A percentile compares a stretch with the other conserved stretches of the same genome.
Conservation (phyloP, 2,888 invertebrate species). For the Timema cristinae region DNA sequence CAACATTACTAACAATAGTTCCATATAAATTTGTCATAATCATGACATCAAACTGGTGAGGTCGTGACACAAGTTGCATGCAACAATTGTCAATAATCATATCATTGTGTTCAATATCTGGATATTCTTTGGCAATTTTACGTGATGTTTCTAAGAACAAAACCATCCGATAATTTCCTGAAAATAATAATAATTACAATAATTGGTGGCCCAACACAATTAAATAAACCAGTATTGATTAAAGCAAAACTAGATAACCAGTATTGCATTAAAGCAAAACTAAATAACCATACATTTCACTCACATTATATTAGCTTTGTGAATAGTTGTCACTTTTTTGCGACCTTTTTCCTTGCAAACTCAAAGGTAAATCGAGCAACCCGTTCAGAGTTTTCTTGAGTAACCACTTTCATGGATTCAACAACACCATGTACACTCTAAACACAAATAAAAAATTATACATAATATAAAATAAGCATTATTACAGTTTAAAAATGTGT, state of each 20-base stretch:
- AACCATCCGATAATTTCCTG: constrained; percentile 94
- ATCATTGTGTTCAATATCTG: constrained; percentile 81
- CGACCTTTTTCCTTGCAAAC: constrained; percentile 79
- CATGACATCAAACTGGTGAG: constrained; percentile 97
- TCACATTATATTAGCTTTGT: constrained; percentile 97
- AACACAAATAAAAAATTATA: constrained; percentile 29
- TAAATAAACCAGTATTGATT: background rate
- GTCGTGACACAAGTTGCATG: constrained; percentile 91
- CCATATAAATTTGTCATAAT: constrained; percentile 97
- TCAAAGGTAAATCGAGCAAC: constrained; percentile 95
- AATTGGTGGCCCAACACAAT: too few species aligned
- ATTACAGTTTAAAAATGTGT: too few species aligned
- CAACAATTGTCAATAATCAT: constrained; percentile 99
- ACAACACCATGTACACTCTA: constrained; percentile 83
- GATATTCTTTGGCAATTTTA: constrained; percentile 83
- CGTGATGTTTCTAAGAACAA: constrained; percentile 89
- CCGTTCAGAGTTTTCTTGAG: constrained; percentile 79
- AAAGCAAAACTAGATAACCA: too few species aligned
- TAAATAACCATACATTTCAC: constrained; percentile 33
- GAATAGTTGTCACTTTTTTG: constrained; percentile 94
- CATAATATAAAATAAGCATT: background rate
- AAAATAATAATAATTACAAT: constrained; percentile 27
- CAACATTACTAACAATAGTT: constrained; percentile 91
- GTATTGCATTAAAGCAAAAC: background rate
- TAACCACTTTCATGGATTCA: constrained; percentile 94